A percentile compares a stretch with the other conserved stretches of the same genome.
Conservation (phyloP, 2,888 invertebrate genomes). For the Netelia melanura region DNA sequence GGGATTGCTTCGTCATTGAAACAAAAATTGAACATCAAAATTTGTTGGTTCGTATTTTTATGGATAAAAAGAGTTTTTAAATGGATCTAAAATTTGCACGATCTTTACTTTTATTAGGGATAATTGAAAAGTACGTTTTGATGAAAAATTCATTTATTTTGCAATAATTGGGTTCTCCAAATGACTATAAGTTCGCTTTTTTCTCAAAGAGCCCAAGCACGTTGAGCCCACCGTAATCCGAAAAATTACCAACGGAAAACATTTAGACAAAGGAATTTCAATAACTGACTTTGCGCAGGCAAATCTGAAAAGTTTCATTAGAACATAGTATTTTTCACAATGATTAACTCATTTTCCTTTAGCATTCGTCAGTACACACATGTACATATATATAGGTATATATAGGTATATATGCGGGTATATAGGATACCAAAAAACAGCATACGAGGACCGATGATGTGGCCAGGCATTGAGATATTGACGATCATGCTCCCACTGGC, state of each 20-base stretch:
- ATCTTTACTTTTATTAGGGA: no score
- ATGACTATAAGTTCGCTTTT: no score
- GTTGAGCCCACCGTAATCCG: no score
- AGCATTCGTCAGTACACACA: not conserved
- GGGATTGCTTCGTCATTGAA: no score
- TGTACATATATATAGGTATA: not conserved
- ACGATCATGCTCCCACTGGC: conserved; percentile 42
- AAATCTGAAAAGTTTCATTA: not conserved
- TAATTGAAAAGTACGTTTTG: no score
- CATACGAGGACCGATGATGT: not conserved
- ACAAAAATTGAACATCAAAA: not conserved
- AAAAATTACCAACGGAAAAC: not conserved
- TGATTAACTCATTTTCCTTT: not conserved
- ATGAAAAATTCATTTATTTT: no score
- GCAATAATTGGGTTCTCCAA: no score
- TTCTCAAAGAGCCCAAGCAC: no score
- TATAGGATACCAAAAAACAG: not conserved
- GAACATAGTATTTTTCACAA: not conserved
- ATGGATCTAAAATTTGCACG: no score
- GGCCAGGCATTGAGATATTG: conserved; percentile 37
- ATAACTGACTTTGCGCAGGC: not conserved
- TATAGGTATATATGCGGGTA: no score
- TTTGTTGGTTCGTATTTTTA: not conserved
- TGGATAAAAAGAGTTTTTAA: not conserved
- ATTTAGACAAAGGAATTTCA: not conserved